These are phyloP conservation scores for Sthenelais limicola DNA, from an alignment of 2,888 invertebrate genomes.

Conservation along the genomic window DNA sequence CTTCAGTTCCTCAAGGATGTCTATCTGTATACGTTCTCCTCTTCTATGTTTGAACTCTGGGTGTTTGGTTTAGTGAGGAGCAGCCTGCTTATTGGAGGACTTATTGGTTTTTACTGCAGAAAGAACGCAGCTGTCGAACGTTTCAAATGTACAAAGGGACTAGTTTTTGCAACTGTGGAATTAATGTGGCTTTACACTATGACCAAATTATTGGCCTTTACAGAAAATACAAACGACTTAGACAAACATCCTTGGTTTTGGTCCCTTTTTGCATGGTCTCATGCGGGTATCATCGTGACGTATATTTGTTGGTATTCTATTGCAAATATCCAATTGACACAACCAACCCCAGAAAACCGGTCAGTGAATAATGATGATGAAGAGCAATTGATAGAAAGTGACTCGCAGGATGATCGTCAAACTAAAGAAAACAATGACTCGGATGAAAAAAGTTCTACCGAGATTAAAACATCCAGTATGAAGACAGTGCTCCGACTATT, in stretches of 20 bases:
- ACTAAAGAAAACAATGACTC: constrained; percentile 35
- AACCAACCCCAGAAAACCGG: neutral
- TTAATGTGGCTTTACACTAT: constrained; percentile 54
- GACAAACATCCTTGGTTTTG: constrained; percentile 56
- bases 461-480: constrained; percentile 20
- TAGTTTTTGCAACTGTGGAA: constrained; percentile 18
- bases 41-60: constrained; percentile 60
- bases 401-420: neutral
- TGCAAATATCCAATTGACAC: constrained; percentile 43
- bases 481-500: constrained; percentile 55
- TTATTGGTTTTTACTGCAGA: constrained; percentile 51
- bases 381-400: constrained; percentile 48
- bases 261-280: constrained; percentile 55
- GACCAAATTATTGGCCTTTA: constrained; percentile 55
- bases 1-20: constrained; percentile 48
- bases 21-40: constrained; percentile 47
- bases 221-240: constrained; percentile 51
- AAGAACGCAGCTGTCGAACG: constrained; percentile 48
- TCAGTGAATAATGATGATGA: constrained; percentile 41
- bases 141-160: constrained; percentile 43
- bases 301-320: constrained; percentile 51
- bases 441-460: constrained; percentile 22
- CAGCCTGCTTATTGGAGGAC: constrained; percentile 52
- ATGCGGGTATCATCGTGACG: constrained; percentile 51
- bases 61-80: constrained; percentile 51